Base-by-base conservation (phyloP, 2,888 invertebrate genomes). In the Patella pellucida region DNA sequence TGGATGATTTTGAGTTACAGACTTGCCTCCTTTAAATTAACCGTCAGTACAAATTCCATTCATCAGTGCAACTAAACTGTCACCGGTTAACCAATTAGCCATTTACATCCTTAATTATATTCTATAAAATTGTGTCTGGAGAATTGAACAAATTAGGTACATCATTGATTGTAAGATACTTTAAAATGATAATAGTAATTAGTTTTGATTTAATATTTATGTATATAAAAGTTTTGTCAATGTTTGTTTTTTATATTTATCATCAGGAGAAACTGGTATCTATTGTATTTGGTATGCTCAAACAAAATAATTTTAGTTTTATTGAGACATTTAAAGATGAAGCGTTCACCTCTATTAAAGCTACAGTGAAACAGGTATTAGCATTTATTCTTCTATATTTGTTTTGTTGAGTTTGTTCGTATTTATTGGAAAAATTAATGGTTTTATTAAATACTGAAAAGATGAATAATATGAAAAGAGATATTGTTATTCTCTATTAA, bases 251-350 rank as follows among this genome's bases (percentile, higher is more conserved):
- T 27, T 69, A 69, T 71, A 50, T 75, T 73, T 74, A 56, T 62
- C 84, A 86, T 50, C 94, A 96, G 93, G 97, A 98, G 88, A 95
- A 96, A 90, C 92, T 97, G 77, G 94, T 95, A 71, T 95, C 96
- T 76, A 95, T 97, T 83, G 94, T 98, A 23, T 95, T 97, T 89
- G 98, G 98, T 2, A 94, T 98, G 89, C 92, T 98, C 76, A 93
- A 97, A 69, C 94, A 89, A 86, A 95, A 95, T 87, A 95, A 96
- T 90, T 95, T 96, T 89, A 94, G 95, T 81, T 98, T 99, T 91
- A 93, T 98, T 76, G 96, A 91, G 72, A 88, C 92, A 15, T 91
- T 92, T 75, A 87, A 90, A 91, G 95, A 95, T 85, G 98, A 99
- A 92, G 95, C 97, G 31, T 95, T 95, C 83, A 95, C 96, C 68